Evolutionary conservation across 1,140 invertebrate genomes (phyloP), one percentile per base, ranked within the genome.

Genomic region (Chymomyza costata): DNA sequence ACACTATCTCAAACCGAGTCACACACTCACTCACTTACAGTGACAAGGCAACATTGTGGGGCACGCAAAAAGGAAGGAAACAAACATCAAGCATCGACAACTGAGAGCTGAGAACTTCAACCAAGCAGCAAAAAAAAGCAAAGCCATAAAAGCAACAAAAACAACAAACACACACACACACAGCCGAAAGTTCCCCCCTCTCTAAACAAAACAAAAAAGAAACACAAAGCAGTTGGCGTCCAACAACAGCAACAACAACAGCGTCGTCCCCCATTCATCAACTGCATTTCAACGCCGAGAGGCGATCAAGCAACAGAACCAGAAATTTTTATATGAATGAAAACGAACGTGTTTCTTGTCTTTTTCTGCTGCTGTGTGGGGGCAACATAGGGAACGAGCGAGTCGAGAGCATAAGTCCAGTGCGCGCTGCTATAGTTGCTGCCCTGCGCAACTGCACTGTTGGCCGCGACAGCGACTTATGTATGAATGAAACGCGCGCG

Each of bases 271-370:
- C 67, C 73, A 80, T 80, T 80, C 73, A 80, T 80, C 73, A 80
- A 80, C 74, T 80, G 73, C 73, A 80, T 80, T 80, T 74, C 69
- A 74, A 74, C 71, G 68, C 69, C 65, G 56, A 51, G 52, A 68
- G 61, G 51, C 62, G 57, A 55, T 65, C 62, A 46, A 50, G 45
- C 40, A 50, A 39, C 52, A 65, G 64, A 78, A 64, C 73, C 66
- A 78, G 57, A 67, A 65, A 76, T 48, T 65, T 58, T 28, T 45
- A 8, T 39, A 47, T 65, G 73, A 61, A 73, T 80, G 73, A 80
- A 80, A 81, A 74, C 67, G 73, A 80, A 73, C 73, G 73, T 66
- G 71, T 76, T 73, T 76, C 80, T 76, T 53, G 49, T 64, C 55
- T 38, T 43, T 15, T 28, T 15, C 41, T 41, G 14, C 40, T 57